A percentile compares a stretch with the other conserved stretches of the same genome.
Evolutionary conservation across 1,140 invertebrate species (phyloP).

Genomic region (Wasmannia auropunctata): DNA sequence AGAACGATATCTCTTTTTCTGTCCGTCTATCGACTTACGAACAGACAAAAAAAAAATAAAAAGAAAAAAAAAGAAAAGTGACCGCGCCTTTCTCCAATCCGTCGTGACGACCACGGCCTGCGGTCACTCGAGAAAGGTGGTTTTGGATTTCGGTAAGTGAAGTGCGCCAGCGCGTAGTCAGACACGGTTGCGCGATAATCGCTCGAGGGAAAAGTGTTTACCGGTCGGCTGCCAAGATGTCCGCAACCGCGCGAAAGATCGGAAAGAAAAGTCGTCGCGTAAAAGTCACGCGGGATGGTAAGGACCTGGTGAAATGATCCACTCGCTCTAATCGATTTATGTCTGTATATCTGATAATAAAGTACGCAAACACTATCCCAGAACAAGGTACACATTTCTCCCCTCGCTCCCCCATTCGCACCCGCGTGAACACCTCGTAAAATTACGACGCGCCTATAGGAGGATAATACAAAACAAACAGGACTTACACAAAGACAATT

Average conservation of each 20-base stretch:
- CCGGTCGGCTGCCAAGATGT: slow-evolving; percentile 37
- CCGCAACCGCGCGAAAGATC: slow-evolving; percentile 14
- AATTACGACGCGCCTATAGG: slow-evolving; percentile 4
- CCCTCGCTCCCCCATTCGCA: neutral
- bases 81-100: slow-evolving; percentile 14
- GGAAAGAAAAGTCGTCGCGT: slow-evolving; percentile 30
- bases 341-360: slow-evolving; percentile 44
- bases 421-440: neutral
- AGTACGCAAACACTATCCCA: slow-evolving; percentile 30
- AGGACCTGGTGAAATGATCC: slow-evolving; percentile 28
- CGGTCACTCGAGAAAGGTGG: slow-evolving; percentile 53
- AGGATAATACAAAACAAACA: slow-evolving; percentile 2
- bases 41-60: neutral
- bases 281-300: slow-evolving; percentile 21
- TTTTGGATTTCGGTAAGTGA: slow-evolving; percentile 70
- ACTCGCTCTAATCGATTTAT: slow-evolving; percentile 27
- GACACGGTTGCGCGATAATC: slow-evolving; percentile 51
- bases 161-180: slow-evolving; percentile 56
- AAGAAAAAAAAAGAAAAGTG: slow-evolving; percentile 14
- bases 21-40: neutral
- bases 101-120: slow-evolving; percentile 23
- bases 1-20: neutral
- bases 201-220: slow-evolving; percentile 19
- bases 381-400: slow-evolving; percentile 24
- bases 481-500: slow-evolving; percentile 30